Conservation (phyloP, 2,113 vertebrate species). For the Natator depressus region DNA sequence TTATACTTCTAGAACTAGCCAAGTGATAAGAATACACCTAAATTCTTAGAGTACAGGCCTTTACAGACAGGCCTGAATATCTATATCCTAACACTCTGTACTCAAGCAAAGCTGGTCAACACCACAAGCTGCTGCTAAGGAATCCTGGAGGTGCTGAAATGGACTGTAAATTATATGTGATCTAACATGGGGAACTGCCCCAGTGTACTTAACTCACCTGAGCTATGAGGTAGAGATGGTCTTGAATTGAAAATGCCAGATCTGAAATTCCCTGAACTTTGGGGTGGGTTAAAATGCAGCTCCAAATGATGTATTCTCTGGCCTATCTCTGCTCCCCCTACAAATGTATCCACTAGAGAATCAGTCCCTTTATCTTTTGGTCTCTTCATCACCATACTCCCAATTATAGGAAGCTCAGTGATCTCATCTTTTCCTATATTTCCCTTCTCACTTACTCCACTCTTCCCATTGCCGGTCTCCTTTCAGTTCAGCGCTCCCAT, state of each 20-base stretch:
- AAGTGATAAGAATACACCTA: no score
- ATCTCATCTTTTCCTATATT: not conserved
- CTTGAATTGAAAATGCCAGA: not conserved
- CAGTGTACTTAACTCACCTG: not conserved
- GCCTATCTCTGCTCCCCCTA: not conserved
- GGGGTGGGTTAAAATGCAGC: not conserved
- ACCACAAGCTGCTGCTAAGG: not conserved
- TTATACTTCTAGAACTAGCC: no score
- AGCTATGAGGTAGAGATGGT: not conserved
- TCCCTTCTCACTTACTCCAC: not conserved
- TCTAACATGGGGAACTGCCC: not conserved
- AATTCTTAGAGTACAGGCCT: no score
- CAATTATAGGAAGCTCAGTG: not conserved
- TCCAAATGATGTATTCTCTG: not conserved
- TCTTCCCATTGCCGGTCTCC: not conserved
- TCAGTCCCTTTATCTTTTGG: not conserved
- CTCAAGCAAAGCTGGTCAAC: not conserved
- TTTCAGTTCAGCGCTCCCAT: not conserved
- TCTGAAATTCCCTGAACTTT: not conserved
- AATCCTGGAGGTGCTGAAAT: fast-evolving
- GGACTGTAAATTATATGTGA: no score
- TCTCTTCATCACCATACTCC: not conserved
- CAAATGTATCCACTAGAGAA: not conserved
- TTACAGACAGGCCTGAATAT: no score
- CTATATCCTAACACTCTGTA: no score